Base-by-base conservation (phyloP, 2,888 invertebrate species). In the Temnothorax ravouxi region DNA sequence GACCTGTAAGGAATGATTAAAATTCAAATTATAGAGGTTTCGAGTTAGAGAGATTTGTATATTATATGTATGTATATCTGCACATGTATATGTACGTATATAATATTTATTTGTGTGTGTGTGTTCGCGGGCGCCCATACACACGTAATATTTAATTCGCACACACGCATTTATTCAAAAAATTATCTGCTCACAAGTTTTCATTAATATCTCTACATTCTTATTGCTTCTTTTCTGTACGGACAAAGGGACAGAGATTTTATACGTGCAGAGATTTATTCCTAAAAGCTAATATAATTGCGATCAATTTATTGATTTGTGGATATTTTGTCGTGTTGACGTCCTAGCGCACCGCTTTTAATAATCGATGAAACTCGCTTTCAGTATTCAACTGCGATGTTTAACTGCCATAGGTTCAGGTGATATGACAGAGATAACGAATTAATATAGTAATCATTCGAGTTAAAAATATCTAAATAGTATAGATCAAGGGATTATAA, bases 331-430 rank as follows among this genome's bases (percentile, higher is more conserved):
- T 18, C 3, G 76, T 29, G 6, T 21, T 18, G 38, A 11, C 3
- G 74, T 29, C 3, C 29, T 56, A 47, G 79, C 71, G 72, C 72
- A 25, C 50, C 21, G 25, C 79, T 86, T 88, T 88, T 86, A 86
- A 71, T 59, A 81, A 67, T 21, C 71, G 82, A 69, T 64, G 47
- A 84, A 83, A 80, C 84, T 83, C 76, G 86, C 86, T 84, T 86
- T 88, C 83, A 80, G 86, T 88, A 72, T 80, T 86, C 76, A 76
- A 29, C 47, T n/a, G 61, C 25, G 64, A 67, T 77, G 61, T 84
- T 84, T 50, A 66, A 67, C 59, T 21, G 6, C 18, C 54, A 67
- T n/a, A 9, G 5, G 3, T 3, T 0, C 44, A 44, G 13, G 44
- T 44, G 44, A 34, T 44, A 11, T 13, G 44, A 54, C 9, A n/a